Conservation (phyloP, 2,888 invertebrate species). For the Tridacna crocea region DNA sequence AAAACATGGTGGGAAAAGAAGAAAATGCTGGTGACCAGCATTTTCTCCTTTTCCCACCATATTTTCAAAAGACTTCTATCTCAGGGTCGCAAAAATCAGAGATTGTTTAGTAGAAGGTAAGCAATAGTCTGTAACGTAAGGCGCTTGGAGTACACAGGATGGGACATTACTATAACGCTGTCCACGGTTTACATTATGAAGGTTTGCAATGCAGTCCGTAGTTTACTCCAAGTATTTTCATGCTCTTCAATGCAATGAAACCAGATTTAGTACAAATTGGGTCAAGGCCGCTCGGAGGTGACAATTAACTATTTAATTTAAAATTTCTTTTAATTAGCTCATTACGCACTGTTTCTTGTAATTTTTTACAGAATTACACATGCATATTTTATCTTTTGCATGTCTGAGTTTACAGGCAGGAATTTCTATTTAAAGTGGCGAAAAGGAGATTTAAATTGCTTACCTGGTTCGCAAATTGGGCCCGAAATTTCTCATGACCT, state of each 20-base stretch:
- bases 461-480: conserved; percentile 23
- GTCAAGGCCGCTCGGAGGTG: conserved; percentile 63
- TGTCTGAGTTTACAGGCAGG: neutral
- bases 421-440: neutral
- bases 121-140: too few species aligned
- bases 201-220: conserved; percentile 22
- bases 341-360: neutral
- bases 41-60: too few species aligned
- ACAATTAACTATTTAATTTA: conserved; percentile 48
- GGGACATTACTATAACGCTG: too few species aligned
- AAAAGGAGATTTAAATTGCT: conserved; percentile 12
- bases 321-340: conserved; percentile 22
- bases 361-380: neutral
- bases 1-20: too few species aligned
- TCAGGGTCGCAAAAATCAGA: too few species aligned
- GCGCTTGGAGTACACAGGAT: too few species aligned
- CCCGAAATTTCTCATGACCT: conserved; percentile 27
- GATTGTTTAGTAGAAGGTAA: too few species aligned
- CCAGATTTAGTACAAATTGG: conserved; percentile 45
- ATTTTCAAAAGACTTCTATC: too few species aligned
- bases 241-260: conserved; percentile 49
- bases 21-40: too few species aligned
- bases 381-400: neutral
- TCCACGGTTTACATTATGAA: conserved; percentile 24
- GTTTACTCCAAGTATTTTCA: conserved; percentile 1